Conservation (phyloP, 2,888 invertebrate genomes). For the Coremacera marginata region DNA sequence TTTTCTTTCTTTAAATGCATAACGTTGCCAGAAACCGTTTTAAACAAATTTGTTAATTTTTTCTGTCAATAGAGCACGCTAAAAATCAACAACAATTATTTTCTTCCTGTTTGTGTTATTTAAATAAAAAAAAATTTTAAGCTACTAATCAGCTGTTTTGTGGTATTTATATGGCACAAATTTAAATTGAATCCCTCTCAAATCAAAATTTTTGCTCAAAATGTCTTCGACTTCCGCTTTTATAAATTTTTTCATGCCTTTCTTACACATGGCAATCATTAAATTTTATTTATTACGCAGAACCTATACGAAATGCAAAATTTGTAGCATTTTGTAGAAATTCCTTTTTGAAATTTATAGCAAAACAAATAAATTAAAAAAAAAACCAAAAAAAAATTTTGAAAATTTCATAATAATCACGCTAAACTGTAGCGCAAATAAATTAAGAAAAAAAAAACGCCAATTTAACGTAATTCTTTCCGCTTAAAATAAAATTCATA, state of each 20-base stretch:
- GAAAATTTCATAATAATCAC: background rate
- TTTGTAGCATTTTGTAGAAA: background rate
- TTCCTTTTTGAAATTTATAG: background rate
- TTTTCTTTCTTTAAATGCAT: too few relatives aligned
- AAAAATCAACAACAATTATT: too few relatives aligned
- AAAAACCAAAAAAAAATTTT: background rate
- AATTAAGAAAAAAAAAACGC: background rate
- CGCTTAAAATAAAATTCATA: constrained; percentile 14
- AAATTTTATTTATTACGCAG: background rate
- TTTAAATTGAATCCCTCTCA: background rate
- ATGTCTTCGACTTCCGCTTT: background rate
- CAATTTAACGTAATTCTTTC: background rate
- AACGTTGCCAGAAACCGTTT: too few relatives aligned
- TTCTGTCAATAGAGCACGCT: too few relatives aligned
- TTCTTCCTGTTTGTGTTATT: background rate
- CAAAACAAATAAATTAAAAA: background rate
- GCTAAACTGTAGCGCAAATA: background rate
- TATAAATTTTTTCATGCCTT: background rate
- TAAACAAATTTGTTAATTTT: too few relatives aligned
- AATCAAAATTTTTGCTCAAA: background rate
- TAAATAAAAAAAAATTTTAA: background rate
- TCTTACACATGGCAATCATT: background rate
- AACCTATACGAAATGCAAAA: background rate
- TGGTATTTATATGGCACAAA: background rate
- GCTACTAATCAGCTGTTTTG: background rate